phyloP scores from a whole-genome alignment of 2,113 vertebrate species.

The Salvator merianae region DNA sequence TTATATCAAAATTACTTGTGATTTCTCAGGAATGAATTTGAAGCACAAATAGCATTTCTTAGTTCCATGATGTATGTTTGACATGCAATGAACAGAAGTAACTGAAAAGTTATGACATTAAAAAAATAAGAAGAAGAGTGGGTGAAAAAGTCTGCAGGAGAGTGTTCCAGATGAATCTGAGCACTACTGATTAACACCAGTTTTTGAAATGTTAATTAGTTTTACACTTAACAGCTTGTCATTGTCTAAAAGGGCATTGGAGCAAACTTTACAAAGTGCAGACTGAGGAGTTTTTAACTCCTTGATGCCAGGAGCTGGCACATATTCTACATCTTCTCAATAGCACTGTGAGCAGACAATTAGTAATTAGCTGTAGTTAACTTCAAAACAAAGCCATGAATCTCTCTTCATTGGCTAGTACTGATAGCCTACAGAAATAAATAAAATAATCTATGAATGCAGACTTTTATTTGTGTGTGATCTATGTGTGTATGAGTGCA shows the following conservation, averaged over 20 bases:
- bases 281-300: constrained; percentile 74
- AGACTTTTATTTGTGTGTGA: no score
- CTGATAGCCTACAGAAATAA: constrained; percentile 50
- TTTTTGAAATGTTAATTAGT: constrained; percentile 86
- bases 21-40: neutral
- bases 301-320: constrained; percentile 63
- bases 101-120: constrained; percentile 66
- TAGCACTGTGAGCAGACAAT: constrained; percentile 62
- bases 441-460: constrained; percentile 42
- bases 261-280: constrained; percentile 74
- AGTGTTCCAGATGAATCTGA: constrained; percentile 65
- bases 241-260: constrained; percentile 79
- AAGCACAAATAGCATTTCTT: neutral
- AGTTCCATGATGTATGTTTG: constrained; percentile 40
- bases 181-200: constrained; percentile 76
- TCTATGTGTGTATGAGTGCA: no score
- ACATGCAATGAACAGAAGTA: constrained; percentile 52
- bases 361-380: constrained; percentile 73
- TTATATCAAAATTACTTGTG: neutral
- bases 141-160: constrained; percentile 48
- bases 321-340: constrained; percentile 65
- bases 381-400: constrained; percentile 60
- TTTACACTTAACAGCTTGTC: constrained; percentile 75
- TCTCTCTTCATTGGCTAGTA: constrained; percentile 59
- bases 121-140: constrained; percentile 60